These are phyloP conservation scores for Acleris sparsana DNA, from an alignment of 2,888 invertebrate genomes.

Conservation along the genomic window DNA sequence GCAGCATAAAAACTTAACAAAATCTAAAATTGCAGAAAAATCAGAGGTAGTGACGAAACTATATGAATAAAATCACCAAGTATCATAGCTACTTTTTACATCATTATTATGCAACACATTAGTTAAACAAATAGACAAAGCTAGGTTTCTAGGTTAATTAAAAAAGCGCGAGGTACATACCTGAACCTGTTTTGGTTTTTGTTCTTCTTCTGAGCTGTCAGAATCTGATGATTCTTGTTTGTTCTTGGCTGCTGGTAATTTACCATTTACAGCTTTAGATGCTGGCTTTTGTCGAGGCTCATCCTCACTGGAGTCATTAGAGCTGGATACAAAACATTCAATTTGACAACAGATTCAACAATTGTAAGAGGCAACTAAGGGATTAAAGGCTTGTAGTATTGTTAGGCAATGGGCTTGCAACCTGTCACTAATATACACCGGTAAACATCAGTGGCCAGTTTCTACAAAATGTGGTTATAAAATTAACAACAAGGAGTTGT, in stretches of 20 bases:
- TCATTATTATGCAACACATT: conserved; percentile 46
- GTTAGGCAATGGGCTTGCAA: too few relatives aligned
- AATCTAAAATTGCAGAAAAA: background rate
- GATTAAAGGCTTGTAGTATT: too few relatives aligned
- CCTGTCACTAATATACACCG: too few relatives aligned
- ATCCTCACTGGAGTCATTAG: conserved; percentile 62
- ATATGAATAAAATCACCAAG: conserved; percentile 46
- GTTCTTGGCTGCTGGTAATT: conserved; percentile 57
- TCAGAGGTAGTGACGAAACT: conserved; percentile 78
- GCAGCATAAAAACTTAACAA: too few relatives aligned
- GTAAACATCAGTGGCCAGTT: too few relatives aligned
- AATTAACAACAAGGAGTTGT: too few relatives aligned
- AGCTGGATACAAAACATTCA: conserved; percentile 41
- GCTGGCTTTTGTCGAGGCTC: conserved; percentile 55
- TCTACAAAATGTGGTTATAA: too few relatives aligned
- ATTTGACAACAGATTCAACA: too few relatives aligned
- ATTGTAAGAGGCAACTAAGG: too few relatives aligned
- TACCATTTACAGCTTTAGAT: conserved; percentile 58
- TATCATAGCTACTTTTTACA: conserved; percentile 54
- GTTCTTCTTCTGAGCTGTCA: conserved; percentile 71
- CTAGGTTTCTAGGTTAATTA: too few relatives aligned
- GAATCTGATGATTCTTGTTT: conserved; percentile 67
- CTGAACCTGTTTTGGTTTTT: conserved; percentile 55
- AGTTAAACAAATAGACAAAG: too few relatives aligned
- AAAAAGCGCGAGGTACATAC: too few relatives aligned